Percentiles rank a stretch among this genome's conserved stretches.
Conservation (phyloP, 2,888 invertebrate genomes). For the Pilophorus perplexus region DNA sequence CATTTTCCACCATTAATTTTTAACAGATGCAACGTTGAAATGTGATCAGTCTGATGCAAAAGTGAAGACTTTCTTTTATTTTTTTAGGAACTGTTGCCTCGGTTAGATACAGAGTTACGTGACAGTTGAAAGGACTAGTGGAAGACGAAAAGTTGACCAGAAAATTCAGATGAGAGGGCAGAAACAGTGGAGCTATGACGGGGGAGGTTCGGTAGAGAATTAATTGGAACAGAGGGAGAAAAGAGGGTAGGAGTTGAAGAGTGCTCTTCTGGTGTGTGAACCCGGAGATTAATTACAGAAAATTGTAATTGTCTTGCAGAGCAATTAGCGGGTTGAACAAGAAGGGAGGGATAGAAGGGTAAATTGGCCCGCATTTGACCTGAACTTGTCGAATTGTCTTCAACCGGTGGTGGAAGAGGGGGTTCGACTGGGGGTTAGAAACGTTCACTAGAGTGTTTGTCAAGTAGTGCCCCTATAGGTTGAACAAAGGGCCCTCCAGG, state of each 20-base stretch:
- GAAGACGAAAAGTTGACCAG: slow-evolving; percentile 16
- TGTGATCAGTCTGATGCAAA: no score
- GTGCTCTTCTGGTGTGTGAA: slow-evolving; percentile 40
- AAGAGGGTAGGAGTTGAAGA: slow-evolving; percentile 33
- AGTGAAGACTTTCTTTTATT: no score
- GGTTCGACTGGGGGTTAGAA: slow-evolving; percentile 19
- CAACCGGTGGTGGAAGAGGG: slow-evolving; percentile 35
- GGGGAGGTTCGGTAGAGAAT: slow-evolving; percentile 23
- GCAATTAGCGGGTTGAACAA: slow-evolving; percentile 38
- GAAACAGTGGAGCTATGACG: slow-evolving; percentile 1
- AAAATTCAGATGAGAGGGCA: slow-evolving; percentile 10
- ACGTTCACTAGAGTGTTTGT: slow-evolving; percentile 39
- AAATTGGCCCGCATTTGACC: slow-evolving; percentile 44
- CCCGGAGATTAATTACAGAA: slow-evolving; percentile 46
- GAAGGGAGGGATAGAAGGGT: slow-evolving; percentile 30
- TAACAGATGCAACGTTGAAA: no score
- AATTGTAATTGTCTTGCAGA: slow-evolving; percentile 45
- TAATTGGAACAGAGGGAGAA: slow-evolving; percentile 29
- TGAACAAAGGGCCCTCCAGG: slow-evolving; percentile 37
- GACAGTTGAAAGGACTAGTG: no score
- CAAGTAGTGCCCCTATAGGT: slow-evolving; percentile 40
- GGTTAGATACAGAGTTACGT: no score
- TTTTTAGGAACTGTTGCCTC: no score
- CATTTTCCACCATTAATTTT: no score
- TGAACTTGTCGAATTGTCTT: slow-evolving; percentile 47